Evolutionary conservation across 2,888 invertebrate species (phyloP).

Genomic region (Drosophila basisetae): DNA sequence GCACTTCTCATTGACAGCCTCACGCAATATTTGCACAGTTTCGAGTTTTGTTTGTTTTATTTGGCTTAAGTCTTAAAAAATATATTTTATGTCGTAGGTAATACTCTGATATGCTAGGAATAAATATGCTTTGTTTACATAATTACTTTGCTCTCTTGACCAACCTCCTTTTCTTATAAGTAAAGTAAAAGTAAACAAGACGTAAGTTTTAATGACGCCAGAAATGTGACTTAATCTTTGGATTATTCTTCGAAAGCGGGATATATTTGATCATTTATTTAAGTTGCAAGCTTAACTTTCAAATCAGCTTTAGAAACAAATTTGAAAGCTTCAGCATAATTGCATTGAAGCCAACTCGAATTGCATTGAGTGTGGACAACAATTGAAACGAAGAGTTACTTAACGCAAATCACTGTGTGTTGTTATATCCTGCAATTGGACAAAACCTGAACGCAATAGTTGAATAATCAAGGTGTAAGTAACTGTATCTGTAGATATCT

Average conservation of each 20-base stretch:
- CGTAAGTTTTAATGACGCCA: background rate
- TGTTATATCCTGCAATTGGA: background rate
- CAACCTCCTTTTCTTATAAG: background rate
- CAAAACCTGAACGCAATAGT: conserved; percentile 27
- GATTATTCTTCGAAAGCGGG: too few species aligned
- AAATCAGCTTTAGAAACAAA: background rate
- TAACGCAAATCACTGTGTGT: background rate
- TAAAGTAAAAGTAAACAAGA: background rate
- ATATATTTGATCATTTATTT: background rate
- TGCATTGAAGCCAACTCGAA: background rate
- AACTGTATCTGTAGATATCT: conserved; percentile 52
- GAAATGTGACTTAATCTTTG: background rate
- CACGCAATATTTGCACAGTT: conserved; percentile 32
- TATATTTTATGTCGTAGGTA: conserved; percentile 42
- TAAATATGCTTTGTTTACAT: conserved; percentile 37
- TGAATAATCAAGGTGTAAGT: conserved; percentile 32
- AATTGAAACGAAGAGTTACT: background rate
- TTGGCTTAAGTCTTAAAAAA: conserved; percentile 58
- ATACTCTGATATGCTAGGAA: conserved; percentile 51
- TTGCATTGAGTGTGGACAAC: background rate
- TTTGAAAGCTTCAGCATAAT: background rate
- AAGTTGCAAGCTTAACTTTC: background rate
- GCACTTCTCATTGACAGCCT: conserved; percentile 63
- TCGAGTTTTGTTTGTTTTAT: background rate
- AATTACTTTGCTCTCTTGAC: conserved; percentile 1